Evolutionary conservation across 1,140 invertebrate genomes (phyloP).

Genomic region (Diuraphis noxia): DNA sequence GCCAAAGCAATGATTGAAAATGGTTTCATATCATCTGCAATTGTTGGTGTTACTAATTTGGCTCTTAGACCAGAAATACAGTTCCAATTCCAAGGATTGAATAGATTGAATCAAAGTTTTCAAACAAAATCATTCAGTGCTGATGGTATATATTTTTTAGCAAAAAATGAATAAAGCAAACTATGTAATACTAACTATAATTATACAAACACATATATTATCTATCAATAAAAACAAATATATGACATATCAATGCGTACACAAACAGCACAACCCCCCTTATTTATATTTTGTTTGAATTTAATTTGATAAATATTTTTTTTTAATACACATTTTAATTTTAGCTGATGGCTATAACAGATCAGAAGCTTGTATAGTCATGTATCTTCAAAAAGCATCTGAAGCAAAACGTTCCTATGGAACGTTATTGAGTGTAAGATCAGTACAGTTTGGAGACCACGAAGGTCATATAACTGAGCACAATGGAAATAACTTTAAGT

Average conservation of each 20-base stretch:
- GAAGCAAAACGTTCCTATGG: conserved; percentile 67
- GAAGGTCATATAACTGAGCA: conserved; percentile 55
- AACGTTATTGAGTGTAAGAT: conserved; percentile 64
- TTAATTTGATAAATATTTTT: neutral
- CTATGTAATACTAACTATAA: neutral
- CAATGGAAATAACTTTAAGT: neutral
- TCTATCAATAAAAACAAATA: neutral
- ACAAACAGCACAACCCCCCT: neutral
- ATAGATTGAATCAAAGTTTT: neutral
- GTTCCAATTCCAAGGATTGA: conserved; percentile 58
- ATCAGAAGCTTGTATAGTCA: conserved; percentile 66
- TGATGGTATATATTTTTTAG: conserved; percentile 60
- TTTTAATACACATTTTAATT: neutral
- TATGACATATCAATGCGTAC: neutral
- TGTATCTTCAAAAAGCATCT: conserved; percentile 65
- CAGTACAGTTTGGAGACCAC: conserved; percentile 68
- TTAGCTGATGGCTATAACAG: conserved; percentile 68
- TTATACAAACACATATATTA: neutral
- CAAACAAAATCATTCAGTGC: conserved; percentile 7
- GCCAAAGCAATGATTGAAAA: conserved; percentile 67
- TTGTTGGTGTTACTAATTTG: conserved; percentile 69
- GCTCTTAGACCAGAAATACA: conserved; percentile 68
- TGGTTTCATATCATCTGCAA: conserved; percentile 69
- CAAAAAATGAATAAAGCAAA: neutral
- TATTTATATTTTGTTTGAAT: too few species aligned